These are phyloP conservation scores for Aporophyla lueneburgensis DNA, from an alignment of 2,888 invertebrate species.

Conservation along the genomic window DNA sequence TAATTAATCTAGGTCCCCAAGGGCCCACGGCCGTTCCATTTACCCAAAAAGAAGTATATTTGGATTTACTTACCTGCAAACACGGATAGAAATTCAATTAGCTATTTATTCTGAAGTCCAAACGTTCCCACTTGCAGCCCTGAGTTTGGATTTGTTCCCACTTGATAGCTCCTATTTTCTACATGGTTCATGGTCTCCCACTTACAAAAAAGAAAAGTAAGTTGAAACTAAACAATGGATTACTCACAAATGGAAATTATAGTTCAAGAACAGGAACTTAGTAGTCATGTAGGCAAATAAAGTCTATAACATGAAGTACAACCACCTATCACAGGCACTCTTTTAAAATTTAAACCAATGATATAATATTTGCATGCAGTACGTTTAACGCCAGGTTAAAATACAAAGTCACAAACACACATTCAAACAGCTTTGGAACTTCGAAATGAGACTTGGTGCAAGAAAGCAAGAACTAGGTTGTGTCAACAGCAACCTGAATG, in stretches of 20 bases:
- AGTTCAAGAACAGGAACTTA: too few species aligned
- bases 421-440: slow-evolving; percentile 55
- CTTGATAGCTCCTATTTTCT: background rate
- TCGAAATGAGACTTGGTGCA: slow-evolving; percentile 58
- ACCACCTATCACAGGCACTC: too few species aligned
- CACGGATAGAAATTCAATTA: background rate
- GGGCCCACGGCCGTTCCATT: background rate
- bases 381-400: background rate
- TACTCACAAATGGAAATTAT: too few species aligned
- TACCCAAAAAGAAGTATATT: background rate
- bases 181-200: too few species aligned
- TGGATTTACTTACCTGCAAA: background rate
- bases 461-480: slow-evolving; percentile 73
- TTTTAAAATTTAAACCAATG: too few species aligned
- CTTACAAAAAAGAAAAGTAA: too few species aligned
- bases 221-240: too few species aligned
- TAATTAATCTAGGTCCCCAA: slow-evolving; percentile 16
- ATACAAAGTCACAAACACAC: slow-evolving; percentile 16
- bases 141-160: too few species aligned
- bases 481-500: slow-evolving; percentile 74
- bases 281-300: too few species aligned
- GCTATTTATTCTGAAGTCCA: background rate
- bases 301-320: too few species aligned
- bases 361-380: too few species aligned
- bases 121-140: background rate